Conservation (phyloP, 1,140 invertebrate genomes). For the Alviniconcha marisindica region DNA sequence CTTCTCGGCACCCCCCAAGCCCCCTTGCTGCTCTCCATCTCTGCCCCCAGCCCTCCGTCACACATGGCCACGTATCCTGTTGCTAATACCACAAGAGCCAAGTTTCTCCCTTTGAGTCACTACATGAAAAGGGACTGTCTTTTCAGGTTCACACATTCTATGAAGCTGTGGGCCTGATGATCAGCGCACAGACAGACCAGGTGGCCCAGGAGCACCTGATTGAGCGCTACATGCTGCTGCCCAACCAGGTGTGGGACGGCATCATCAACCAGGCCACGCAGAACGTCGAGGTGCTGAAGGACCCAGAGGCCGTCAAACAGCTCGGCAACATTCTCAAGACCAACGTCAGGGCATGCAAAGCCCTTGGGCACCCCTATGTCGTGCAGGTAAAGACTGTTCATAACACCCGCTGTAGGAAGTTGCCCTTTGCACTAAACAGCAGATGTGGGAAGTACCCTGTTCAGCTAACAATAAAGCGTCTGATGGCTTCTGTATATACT, state of each 20-base stretch:
- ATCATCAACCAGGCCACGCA: slow-evolving; percentile 97
- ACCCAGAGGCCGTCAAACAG: slow-evolving; percentile 97
- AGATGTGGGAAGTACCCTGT: too few species aligned
- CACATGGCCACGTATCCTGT: too few species aligned
- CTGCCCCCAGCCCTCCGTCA: too few species aligned
- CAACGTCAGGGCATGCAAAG: slow-evolving; percentile 98
- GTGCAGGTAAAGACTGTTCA: slow-evolving; percentile 84
- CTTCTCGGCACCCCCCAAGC: too few species aligned
- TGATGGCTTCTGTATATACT: too few species aligned
- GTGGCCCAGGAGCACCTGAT: slow-evolving; percentile 93
- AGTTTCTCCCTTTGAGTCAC: too few species aligned
- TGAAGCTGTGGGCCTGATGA: slow-evolving; percentile 99
- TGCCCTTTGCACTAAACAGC: too few species aligned
- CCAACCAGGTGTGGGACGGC: slow-evolving; percentile 99
- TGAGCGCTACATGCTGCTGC: slow-evolving; percentile 97
- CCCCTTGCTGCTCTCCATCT: too few species aligned
- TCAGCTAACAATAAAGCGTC: too few species aligned
- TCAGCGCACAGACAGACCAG: slow-evolving; percentile 94
- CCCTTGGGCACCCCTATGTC: slow-evolving; percentile 97
- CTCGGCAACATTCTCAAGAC: slow-evolving; percentile 98
- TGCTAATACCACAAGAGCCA: too few species aligned
- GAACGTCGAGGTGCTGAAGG: slow-evolving; percentile 97
- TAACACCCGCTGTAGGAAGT: too few species aligned
- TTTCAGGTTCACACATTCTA: slow-evolving; percentile 99
- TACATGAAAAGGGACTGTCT: too few species aligned